phyloP scores from a whole-genome alignment of 2,797 vertebrate species.

The Leucoraja ocellata region DNA sequence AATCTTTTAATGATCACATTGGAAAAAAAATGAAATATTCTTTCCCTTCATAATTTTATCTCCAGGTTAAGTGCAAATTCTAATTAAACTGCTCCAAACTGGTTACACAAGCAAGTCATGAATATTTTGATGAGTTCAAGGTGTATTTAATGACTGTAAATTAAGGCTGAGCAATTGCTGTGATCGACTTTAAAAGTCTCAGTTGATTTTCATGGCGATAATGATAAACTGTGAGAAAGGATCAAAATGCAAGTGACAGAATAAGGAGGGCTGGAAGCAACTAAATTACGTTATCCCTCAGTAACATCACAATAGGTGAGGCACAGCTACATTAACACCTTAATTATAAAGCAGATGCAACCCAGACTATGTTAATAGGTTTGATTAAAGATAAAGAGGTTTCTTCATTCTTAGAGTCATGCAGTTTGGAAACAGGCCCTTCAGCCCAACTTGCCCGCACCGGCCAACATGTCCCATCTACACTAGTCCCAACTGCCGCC shows the following conservation, averaged over 20 bases:
- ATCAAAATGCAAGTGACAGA: slow-evolving; percentile 57
- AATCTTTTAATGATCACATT: background rate
- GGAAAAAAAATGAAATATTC: background rate
- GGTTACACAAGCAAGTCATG: background rate
- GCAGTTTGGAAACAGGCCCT: no score
- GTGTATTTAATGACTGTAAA: slow-evolving; percentile 27
- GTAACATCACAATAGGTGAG: slow-evolving; percentile 45
- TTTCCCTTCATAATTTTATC: background rate
- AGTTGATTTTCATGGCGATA: slow-evolving; percentile 61
- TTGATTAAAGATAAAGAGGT: slow-evolving; percentile 59
- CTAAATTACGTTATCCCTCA: slow-evolving; percentile 42
- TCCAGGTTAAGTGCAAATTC: background rate
- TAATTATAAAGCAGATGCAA: slow-evolving; percentile 66
- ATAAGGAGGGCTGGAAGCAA: slow-evolving; percentile 43
- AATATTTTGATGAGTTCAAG: slow-evolving; percentile 23
- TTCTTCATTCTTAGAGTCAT: background rate
- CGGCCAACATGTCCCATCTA: no score
- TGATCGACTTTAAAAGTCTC: slow-evolving; percentile 53
- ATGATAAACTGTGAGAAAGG: slow-evolving; percentile 56
- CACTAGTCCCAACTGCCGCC: no score
- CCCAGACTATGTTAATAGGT: slow-evolving; percentile 55
- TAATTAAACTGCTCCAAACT: background rate
- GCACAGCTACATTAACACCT: slow-evolving; percentile 60
- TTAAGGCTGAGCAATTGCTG: background rate
- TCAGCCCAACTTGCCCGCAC: no score